Conservation (phyloP, 2,113 vertebrate genomes). For the Mus spicilegus region DNA sequence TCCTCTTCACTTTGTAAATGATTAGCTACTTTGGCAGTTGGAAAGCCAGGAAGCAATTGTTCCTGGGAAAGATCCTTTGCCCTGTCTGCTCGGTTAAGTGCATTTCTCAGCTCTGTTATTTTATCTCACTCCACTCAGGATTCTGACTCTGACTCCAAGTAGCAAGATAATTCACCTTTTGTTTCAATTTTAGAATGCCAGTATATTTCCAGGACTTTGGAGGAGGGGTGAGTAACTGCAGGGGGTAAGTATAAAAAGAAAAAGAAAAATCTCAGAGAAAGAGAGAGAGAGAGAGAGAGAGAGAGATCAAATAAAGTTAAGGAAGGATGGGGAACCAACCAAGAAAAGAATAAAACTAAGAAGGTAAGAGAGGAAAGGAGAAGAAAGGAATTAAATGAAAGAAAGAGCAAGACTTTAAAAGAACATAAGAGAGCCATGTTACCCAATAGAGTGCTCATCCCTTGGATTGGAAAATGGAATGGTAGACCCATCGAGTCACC, state of each 20-base stretch:
- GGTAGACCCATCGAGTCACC: neutral
- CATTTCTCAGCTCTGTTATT: slow-evolving; percentile 64
- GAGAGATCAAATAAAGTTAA: neutral
- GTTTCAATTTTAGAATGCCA: slow-evolving; percentile 74
- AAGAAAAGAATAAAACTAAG: neutral
- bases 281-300: neutral
- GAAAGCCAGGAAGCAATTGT: slow-evolving; percentile 66
- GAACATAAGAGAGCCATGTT: slow-evolving; percentile 11
- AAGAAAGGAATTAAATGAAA: neutral
- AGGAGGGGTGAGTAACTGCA: neutral
- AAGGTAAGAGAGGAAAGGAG: neutral
- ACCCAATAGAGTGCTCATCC: slow-evolving; percentile 53
- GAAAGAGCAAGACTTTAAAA: slow-evolving; percentile 31
- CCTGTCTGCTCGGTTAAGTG: slow-evolving; percentile 63
- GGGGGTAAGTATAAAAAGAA: slow-evolving; percentile 4
- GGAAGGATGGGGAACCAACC: neutral
- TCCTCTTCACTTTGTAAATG: slow-evolving; percentile 34
- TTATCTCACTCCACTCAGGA: slow-evolving; percentile 76
- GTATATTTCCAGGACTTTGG: slow-evolving; percentile 61
- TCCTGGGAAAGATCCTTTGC: slow-evolving; percentile 68
- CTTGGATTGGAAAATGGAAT: slow-evolving; percentile 50
- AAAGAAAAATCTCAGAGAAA: neutral
- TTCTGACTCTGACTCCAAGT: slow-evolving; percentile 66
- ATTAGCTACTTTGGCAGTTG: slow-evolving; percentile 54
- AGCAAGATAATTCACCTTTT: slow-evolving; percentile 74